phyloP scores from a whole-genome alignment of 2,797 vertebrate species.

The Pitangus sulphuratus region DNA sequence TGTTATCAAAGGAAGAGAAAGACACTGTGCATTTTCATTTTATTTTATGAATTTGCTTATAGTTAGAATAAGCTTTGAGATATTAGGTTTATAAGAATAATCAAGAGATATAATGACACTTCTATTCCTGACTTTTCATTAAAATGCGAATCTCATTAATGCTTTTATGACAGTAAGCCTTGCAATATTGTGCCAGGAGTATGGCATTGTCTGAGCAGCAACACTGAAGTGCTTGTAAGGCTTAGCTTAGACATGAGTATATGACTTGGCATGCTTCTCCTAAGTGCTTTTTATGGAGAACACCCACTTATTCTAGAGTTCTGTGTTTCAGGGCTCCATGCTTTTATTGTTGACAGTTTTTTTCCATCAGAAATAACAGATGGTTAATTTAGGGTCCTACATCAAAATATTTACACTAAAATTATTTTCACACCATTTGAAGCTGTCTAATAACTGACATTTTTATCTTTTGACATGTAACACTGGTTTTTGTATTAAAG shows the following conservation, averaged over 20 bases:
- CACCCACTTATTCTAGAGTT: conserved; percentile 1
- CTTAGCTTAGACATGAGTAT: background rate
- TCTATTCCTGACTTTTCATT: background rate
- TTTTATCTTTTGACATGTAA: background rate
- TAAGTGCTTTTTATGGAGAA: background rate
- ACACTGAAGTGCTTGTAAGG: background rate
- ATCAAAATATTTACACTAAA: conserved; percentile 48
- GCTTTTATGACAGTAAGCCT: background rate
- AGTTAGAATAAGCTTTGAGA: background rate
- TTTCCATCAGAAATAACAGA: conserved; percentile 38
- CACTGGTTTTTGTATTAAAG: background rate
- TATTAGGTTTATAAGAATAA: background rate
- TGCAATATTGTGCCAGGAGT: background rate
- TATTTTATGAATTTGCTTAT: background rate
- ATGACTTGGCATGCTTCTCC: background rate
- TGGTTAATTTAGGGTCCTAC: conserved; percentile 13
- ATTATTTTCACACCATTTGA: conserved; percentile 14
- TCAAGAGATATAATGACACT: background rate
- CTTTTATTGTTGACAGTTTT: conserved; percentile 12
- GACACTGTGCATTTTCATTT: background rate
- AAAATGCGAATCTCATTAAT: background rate
- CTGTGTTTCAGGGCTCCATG: background rate
- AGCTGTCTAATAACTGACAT: conserved; percentile 17
- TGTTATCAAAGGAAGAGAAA: background rate
- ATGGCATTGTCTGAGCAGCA: conserved; percentile 31